Evolutionary conservation across 2,113 vertebrate genomes (phyloP).

Genomic region (Eidolon helvum): DNA sequence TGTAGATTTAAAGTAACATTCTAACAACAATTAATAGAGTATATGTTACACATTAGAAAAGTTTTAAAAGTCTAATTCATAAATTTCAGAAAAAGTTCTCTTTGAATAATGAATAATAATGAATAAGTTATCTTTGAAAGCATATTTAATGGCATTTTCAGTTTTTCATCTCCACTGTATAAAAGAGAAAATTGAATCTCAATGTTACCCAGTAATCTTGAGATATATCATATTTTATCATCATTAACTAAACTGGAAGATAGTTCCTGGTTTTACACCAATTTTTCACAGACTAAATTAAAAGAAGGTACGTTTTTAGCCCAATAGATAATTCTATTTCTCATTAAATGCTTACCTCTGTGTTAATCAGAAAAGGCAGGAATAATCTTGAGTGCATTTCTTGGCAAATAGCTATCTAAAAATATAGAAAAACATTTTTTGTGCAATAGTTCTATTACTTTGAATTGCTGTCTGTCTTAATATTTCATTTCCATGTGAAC

Average conservation of each 20-base stretch:
- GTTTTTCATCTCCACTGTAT: not conserved
- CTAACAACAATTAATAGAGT: not conserved
- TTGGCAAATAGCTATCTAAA: conserved; percentile 23
- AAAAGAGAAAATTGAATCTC: not conserved
- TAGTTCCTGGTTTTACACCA: not conserved
- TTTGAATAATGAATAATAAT: not conserved
- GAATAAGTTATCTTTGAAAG: not conserved
- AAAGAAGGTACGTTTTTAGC: not conserved
- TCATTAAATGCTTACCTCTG: not conserved
- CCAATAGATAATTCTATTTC: not conserved
- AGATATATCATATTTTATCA: not conserved
- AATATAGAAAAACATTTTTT: not conserved
- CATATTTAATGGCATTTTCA: not conserved
- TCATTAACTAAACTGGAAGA: not conserved
- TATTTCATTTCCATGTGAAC: conserved; percentile 48
- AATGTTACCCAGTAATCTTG: not conserved
- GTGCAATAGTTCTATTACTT: conserved; percentile 7
- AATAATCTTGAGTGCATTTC: not conserved
- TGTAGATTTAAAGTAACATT: not conserved
- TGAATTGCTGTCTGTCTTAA: conserved; percentile 27
- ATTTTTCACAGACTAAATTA: conserved; percentile 4
- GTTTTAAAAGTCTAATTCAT: not conserved
- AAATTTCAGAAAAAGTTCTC: not conserved
- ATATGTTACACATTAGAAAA: not conserved
- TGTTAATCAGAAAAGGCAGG: not conserved